These are phyloP conservation scores for Dolichopus griseipennis DNA, from an alignment of 2,888 invertebrate genomes.

Conservation along the genomic window DNA sequence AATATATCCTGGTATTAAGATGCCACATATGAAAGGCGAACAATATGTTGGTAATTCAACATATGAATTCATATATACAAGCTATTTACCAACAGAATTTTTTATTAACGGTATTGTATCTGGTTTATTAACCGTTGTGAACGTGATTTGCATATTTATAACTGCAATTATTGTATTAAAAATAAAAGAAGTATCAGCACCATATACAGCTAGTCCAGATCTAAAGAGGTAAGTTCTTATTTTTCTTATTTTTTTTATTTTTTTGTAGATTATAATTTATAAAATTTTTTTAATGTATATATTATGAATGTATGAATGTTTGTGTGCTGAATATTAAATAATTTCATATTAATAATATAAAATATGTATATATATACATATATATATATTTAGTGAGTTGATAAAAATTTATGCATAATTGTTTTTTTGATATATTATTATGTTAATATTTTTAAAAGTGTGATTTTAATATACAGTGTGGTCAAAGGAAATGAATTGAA, in stretches of 20 bases:
- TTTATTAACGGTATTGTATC: conserved; percentile 71
- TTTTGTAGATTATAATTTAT: too few species aligned
- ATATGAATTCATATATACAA: conserved; percentile 59
- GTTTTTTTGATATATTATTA: too few species aligned
- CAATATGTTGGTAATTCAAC: conserved; percentile 52
- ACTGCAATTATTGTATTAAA: conserved; percentile 71
- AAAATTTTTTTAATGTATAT: too few species aligned
- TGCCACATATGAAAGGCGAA: conserved; percentile 63
- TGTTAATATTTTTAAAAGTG: too few species aligned
- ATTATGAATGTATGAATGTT: too few species aligned
- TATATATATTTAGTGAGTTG: too few species aligned
- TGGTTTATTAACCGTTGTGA: conserved; percentile 67
- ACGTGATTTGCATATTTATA: conserved; percentile 74
- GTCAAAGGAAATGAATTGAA: too few species aligned
- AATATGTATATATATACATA: too few species aligned
- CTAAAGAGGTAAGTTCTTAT: conserved; percentile 48
- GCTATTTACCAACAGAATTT: conserved; percentile 67
- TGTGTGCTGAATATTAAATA: too few species aligned
- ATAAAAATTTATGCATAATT: too few species aligned
- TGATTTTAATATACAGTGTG: too few species aligned
- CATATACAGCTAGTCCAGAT: conserved; percentile 65
- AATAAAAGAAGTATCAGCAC: conserved; percentile 77
- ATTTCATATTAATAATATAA: too few species aligned
- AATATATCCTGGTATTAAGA: conserved; percentile 57
- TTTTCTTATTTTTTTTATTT: background rate